Evolutionary conservation across 2,113 vertebrate species (phyloP).

Genomic region (Electrona antarctica): DNA sequence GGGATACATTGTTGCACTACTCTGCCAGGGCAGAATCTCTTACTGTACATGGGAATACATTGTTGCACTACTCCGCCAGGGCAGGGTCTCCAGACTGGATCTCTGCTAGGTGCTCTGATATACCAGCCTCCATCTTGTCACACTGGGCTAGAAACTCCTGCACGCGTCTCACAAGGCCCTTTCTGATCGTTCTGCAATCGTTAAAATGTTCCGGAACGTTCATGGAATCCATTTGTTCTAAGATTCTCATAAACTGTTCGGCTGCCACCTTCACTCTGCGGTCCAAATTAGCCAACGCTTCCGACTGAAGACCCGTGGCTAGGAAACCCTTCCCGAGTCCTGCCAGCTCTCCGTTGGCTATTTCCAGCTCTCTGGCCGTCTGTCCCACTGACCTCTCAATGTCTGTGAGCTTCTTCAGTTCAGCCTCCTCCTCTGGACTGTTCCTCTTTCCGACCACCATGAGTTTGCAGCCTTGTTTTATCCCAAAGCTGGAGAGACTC

Average conservation of each 20-base stretch:
- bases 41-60: slow-evolving; percentile 19
- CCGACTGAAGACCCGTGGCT: slow-evolving; percentile 90
- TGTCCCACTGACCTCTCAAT: slow-evolving; percentile 93
- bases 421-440: slow-evolving; percentile 91
- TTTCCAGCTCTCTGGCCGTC: slow-evolving; percentile 88
- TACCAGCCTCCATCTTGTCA: slow-evolving; percentile 92
- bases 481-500: slow-evolving; percentile 86
- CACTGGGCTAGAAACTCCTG: slow-evolving; percentile 95
- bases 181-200: slow-evolving; percentile 93
- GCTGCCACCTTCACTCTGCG: slow-evolving; percentile 90
- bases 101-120: slow-evolving; percentile 92
- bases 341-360: slow-evolving; percentile 88
- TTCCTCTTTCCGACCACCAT: slow-evolving; percentile 98
- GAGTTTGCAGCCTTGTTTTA: slow-evolving; percentile 92
- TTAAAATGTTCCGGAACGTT: slow-evolving; percentile 90
- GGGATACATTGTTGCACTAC: slow-evolving; percentile 65
- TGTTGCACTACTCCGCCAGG: slow-evolving; percentile 81
- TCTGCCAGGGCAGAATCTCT: slow-evolving; percentile 88
- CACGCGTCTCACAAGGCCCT: slow-evolving; percentile 89
- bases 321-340: slow-evolving; percentile 95
- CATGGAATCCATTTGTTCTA: slow-evolving; percentile 92
- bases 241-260: slow-evolving; percentile 96
- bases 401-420: slow-evolving; percentile 94
- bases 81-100: slow-evolving; percentile 91
- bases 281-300: slow-evolving; percentile 90